phyloP scores from a whole-genome alignment of 2,797 vertebrate genomes.

The Microctenopoma steveboyesi region DNA sequence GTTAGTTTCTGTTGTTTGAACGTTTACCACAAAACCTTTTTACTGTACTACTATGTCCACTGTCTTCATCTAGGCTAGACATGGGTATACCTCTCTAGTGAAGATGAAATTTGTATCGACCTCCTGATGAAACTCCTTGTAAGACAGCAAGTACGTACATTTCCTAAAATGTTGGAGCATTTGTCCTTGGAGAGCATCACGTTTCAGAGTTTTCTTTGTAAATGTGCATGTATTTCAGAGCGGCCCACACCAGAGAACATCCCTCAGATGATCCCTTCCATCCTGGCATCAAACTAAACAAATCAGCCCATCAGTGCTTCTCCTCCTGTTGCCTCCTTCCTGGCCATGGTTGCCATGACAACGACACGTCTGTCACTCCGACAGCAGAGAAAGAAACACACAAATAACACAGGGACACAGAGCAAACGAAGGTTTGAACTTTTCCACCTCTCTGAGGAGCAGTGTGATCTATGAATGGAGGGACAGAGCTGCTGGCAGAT shows the following conservation, averaged over 20 bases:
- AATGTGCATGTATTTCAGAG: conserved; percentile 23
- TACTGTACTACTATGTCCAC: background rate
- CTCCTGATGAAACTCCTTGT: background rate
- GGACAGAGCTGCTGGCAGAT: background rate
- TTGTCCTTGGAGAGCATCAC: background rate
- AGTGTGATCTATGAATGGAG: conserved; percentile 22
- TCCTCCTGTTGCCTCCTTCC: conserved; percentile 33
- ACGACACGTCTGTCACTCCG: conserved; percentile 60
- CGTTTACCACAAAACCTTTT: background rate
- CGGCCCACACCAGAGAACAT: conserved; percentile 4
- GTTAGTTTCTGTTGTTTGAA: background rate
- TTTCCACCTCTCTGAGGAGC: conserved; percentile 39
- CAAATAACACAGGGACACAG: conserved; percentile 45
- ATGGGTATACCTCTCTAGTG: background rate
- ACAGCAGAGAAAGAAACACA: conserved; percentile 31
- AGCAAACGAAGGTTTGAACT: conserved; percentile 58
- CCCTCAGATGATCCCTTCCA: conserved; percentile 42
- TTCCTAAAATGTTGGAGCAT: conserved; percentile 4
- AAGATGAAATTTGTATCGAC: conserved; percentile 23
- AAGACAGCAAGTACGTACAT: conserved; percentile 1
- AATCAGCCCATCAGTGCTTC: conserved; percentile 53
- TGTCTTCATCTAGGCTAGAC: conserved; percentile 4
- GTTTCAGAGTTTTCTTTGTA: conserved; percentile 3
- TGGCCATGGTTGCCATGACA: conserved; percentile 69
- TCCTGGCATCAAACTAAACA: conserved; percentile 54